phyloP scores from a whole-genome alignment of 2,888 invertebrate species.

The Epinotia nisella region DNA sequence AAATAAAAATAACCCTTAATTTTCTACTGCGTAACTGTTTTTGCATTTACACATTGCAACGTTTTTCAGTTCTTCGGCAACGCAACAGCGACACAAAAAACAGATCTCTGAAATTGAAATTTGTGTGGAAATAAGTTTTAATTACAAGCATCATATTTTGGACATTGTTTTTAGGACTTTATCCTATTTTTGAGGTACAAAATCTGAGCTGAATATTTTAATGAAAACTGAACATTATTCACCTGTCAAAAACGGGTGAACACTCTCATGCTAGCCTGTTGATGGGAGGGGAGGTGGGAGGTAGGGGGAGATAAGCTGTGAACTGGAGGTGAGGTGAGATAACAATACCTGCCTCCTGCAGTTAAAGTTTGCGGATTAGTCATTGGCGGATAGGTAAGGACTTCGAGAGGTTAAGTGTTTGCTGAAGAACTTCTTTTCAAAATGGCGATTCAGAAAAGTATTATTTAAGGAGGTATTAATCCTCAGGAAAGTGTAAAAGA shows the following conservation, averaged over 20 bases:
- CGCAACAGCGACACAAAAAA: too few relatives aligned
- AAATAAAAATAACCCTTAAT: too few relatives aligned
- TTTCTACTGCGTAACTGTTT: too few relatives aligned
- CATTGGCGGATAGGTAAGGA: conserved; percentile 5
- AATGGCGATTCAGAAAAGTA: not conserved
- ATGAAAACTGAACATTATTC: too few relatives aligned
- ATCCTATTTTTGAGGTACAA: too few relatives aligned
- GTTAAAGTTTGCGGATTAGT: conserved; percentile 56
- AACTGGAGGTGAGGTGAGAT: conserved; percentile 70
- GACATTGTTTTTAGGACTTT: too few relatives aligned
- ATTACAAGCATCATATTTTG: too few relatives aligned
- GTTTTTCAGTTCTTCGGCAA: too few relatives aligned
- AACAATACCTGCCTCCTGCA: conserved; percentile 70
- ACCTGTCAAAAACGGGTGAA: not conserved
- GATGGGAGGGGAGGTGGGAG: conserved; percentile 42
- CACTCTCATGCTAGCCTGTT: conserved; percentile 33
- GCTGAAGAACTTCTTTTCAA: not conserved
- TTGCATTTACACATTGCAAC: too few relatives aligned
- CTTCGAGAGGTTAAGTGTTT: not conserved
- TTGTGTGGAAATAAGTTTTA: too few relatives aligned
- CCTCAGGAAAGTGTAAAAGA: not conserved
- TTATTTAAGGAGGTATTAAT: not conserved
- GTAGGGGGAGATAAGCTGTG: conserved; percentile 50
- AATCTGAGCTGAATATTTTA: too few relatives aligned
- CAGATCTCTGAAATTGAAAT: too few relatives aligned